Base-by-base conservation (phyloP, 2,797 vertebrate species). In the Clarias pachynema region DNA sequence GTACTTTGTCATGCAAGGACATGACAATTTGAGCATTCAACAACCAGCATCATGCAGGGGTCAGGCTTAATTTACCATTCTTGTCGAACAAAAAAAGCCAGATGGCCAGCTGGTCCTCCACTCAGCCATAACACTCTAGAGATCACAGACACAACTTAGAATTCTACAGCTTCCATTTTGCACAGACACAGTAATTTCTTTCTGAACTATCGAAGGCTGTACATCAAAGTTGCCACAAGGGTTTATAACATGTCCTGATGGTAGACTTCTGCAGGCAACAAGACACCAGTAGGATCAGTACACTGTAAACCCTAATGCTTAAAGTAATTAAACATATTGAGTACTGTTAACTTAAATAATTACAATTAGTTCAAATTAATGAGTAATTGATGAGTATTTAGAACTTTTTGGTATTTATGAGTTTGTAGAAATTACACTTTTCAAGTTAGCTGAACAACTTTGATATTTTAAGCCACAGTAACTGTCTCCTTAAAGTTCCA, bases 21-120 rank as follows among this genome's bases (percentile, higher is more conserved):
- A 34, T 40, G 29, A 1, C 15, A 24, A 53, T 40, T 18, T 73
- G 26, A 7, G 8, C 29, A 29, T 18, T 29, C 3, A 29, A 7
- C 9, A 83, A 24, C 57, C 69, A 63, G 20, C 34, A 62, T 24
- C 9, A 57, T 29, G 14, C n/a, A 53, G 18, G 22, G 69, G 12
- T 77, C 74, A 77, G 22, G 26, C 74, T 77, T 59, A 75, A 75
- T 8, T n/a, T 20, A 29, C 8, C 16, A 29, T 57, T 75, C 73
- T 57, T 26, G 9, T 57, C 16, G 57, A 18, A 5, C 40, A n/a
- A 53, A 18, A 49, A 72, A n/a, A 49, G 40, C 24, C 70, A 73
- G 40, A 9, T 75, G 16, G 7, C 26, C 18, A 37, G 29, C 74
- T 78, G 74, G 26, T 77, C 74, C 26, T 59, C 53, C 26, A 59